Conservation (phyloP, 2,797 vertebrate genomes). For the Centropyge bicolor region DNA sequence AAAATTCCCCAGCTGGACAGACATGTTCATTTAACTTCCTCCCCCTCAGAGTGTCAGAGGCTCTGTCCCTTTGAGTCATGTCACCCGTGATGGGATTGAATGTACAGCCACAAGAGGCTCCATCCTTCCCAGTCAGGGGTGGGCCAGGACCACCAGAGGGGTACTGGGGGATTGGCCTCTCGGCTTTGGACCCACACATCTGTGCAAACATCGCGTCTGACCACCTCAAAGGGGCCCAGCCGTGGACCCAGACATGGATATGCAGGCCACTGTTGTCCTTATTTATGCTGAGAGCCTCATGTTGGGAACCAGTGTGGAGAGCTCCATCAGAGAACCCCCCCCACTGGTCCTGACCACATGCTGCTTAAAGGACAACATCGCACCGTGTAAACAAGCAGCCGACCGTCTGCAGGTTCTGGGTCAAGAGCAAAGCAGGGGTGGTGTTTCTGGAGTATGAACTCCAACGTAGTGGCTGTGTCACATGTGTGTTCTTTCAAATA, state of each 20-base stretch:
- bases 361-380: constrained; percentile 71
- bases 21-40: constrained; percentile 54
- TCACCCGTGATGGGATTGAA: constrained; percentile 66
- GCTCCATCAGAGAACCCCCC: constrained; percentile 42
- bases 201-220: constrained; percentile 91
- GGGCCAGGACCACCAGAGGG: constrained; percentile 68
- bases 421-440: constrained; percentile 48
- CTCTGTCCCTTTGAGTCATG: constrained; percentile 66
- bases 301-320: constrained; percentile 48
- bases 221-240: constrained; percentile 88
- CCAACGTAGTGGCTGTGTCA: neutral
- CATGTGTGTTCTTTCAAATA: constrained; percentile 44
- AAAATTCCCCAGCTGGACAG: constrained; percentile 42
- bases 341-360: constrained; percentile 56
- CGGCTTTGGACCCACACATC: constrained; percentile 87
- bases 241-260: constrained; percentile 80
- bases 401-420: constrained; percentile 57
- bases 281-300: constrained; percentile 53
- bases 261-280: constrained; percentile 57
- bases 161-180: constrained; percentile 60
- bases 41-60: constrained; percentile 46
- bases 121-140: constrained; percentile 50
- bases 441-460: constrained; percentile 27
- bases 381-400: constrained; percentile 73
- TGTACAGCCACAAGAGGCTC: constrained; percentile 62